A percentile compares a stretch with the other conserved stretches of the same genome.
Conservation (phyloP, 2,113 vertebrate genomes). For the Suncus etruscus region DNA sequence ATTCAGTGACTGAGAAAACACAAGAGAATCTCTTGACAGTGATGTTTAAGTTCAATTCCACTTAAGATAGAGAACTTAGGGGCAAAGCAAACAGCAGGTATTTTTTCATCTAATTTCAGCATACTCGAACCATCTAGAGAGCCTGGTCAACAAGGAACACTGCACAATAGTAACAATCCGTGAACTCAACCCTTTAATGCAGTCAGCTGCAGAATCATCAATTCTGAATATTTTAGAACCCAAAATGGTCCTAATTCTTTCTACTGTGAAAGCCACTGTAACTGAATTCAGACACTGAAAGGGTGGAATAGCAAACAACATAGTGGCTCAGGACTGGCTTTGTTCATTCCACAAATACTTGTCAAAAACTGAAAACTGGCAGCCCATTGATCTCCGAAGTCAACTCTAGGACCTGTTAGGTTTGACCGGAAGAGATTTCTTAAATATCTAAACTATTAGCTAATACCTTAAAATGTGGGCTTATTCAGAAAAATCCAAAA, state of each 20-base stretch:
- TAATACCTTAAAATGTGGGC: constrained; percentile 16
- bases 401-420: constrained; percentile 5
- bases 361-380: background rate
- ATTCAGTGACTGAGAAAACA: constrained; percentile 2
- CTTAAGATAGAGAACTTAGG: constrained; percentile 12
- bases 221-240: background rate
- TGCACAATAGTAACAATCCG: background rate
- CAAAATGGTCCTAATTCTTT: background rate
- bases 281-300: background rate
- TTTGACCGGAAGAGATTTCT: constrained; percentile 35
- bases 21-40: background rate
- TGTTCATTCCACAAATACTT: constrained; percentile 40
- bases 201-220: background rate
- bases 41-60: constrained; percentile 29
- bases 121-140: constrained; percentile 9
- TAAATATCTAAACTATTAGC: constrained; percentile 38
- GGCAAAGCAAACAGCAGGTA: constrained; percentile 29
- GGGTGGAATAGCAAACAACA: background rate
- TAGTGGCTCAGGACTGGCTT: background rate
- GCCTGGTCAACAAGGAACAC: background rate
- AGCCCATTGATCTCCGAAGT: background rate
- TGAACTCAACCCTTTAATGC: background rate
- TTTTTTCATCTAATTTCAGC: constrained; percentile 42
- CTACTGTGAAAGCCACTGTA: background rate
- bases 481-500: constrained; percentile 28